Conservation (phyloP, 2,888 invertebrate genomes). For the Noctua janthina region DNA sequence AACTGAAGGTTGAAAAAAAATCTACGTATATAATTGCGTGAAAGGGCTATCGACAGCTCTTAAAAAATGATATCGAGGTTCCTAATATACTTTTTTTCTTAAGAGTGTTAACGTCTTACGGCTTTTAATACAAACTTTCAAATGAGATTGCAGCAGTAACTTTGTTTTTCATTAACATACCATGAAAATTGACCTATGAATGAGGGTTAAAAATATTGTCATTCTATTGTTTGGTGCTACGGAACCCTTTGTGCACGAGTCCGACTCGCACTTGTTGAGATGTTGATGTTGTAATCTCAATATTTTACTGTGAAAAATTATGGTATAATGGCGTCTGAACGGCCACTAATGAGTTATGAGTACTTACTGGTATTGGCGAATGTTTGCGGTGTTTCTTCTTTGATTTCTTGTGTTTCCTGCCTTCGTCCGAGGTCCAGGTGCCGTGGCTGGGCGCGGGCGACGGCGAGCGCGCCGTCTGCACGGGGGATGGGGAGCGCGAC, state of each 20-base stretch:
- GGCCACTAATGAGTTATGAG: background rate
- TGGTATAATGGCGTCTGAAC: background rate
- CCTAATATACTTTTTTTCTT: no score
- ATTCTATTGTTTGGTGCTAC: background rate
- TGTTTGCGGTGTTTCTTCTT: conserved; percentile 91
- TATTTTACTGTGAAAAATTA: background rate
- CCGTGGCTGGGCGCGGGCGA: conserved; percentile 78
- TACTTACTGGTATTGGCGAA: conserved; percentile 84
- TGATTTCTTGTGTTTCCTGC: conserved; percentile 86
- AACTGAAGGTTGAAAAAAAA: no score
- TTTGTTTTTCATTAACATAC: background rate
- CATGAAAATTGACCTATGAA: background rate
- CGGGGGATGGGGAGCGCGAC: conserved; percentile 78
- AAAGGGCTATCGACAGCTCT: no score
- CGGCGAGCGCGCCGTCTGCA: conserved; percentile 74
- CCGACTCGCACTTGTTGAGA: background rate
- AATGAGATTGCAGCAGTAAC: background rate
- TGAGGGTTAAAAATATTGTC: background rate
- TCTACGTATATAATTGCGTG: no score
- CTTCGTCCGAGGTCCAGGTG: conserved; percentile 82
- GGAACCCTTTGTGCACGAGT: no score
- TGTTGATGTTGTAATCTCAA: background rate
- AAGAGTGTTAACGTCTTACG: no score
- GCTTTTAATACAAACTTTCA: no score
- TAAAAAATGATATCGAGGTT: no score